These are phyloP conservation scores for Schizopygopsis pylzovi DNA, from an alignment of 2,797 vertebrate genomes.

Conservation along the genomic window DNA sequence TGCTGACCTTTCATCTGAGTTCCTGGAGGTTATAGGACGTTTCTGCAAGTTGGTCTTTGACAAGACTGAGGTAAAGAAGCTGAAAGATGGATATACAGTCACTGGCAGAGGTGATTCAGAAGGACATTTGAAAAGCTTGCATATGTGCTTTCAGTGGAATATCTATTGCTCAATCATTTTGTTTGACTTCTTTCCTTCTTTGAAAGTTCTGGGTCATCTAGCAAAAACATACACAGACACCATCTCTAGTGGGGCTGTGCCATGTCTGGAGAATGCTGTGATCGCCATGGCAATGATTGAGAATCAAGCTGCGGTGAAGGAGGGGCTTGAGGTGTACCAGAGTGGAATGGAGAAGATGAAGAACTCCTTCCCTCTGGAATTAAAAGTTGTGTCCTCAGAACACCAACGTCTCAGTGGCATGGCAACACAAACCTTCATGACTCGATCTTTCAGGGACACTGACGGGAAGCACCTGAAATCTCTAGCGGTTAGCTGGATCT, in stretches of 20 bases:
- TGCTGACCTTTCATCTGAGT: slow-evolving; percentile 41
- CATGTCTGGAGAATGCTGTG: slow-evolving; percentile 67
- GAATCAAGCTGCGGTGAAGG: slow-evolving; percentile 60
- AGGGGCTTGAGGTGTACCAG: slow-evolving; percentile 59
- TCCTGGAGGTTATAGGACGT: slow-evolving; percentile 30
- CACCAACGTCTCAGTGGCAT: slow-evolving; percentile 56
- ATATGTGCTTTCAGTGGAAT: not conserved
- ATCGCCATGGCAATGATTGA: slow-evolving; percentile 63
- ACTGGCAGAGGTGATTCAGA: slow-evolving; percentile 12
- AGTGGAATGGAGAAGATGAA: slow-evolving; percentile 64
- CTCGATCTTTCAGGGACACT: slow-evolving; percentile 64
- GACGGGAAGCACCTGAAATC: slow-evolving; percentile 35
- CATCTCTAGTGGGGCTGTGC: slow-evolving; percentile 61
- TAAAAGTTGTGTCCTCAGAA: slow-evolving; percentile 56
- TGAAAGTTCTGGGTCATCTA: slow-evolving; percentile 65
- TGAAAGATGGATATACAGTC: slow-evolving; percentile 60
- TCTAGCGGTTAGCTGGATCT: slow-evolving; percentile 57
- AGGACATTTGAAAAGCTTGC: not conserved
- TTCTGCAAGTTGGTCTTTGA: slow-evolving; percentile 60
- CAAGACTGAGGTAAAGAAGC: slow-evolving; percentile 56
- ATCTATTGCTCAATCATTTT: not conserved
- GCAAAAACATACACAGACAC: slow-evolving; percentile 63
- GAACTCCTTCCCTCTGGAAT: slow-evolving; percentile 51
- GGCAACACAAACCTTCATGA: slow-evolving; percentile 61
- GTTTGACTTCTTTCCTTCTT: not conserved